Conservation (phyloP, 2,797 vertebrate genomes). For the Micrastur ruficollis region DNA sequence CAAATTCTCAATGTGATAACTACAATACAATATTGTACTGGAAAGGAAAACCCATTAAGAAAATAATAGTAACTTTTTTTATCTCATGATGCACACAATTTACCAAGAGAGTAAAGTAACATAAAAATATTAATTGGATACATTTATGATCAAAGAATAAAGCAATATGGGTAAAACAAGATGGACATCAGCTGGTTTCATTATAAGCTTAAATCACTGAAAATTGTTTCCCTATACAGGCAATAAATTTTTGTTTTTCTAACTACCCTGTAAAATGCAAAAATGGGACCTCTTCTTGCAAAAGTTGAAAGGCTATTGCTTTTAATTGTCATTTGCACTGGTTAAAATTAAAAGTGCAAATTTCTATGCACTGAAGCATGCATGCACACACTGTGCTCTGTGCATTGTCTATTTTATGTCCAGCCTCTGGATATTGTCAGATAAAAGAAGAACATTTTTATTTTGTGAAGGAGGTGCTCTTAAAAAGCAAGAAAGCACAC, state of each 20-base stretch:
- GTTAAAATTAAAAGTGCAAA: conserved; percentile 21
- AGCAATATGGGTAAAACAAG: background rate
- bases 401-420: conserved; percentile 13
- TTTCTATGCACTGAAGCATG: background rate
- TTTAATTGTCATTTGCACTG: background rate
- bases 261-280: background rate
- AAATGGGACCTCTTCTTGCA: background rate
- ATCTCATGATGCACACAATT: background rate
- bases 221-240: background rate
- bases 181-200: background rate
- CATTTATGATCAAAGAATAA: background rate
- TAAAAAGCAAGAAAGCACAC: conserved; percentile 13
- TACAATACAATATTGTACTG: background rate
- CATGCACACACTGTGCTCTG: background rate
- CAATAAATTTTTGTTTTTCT: conserved; percentile 11
- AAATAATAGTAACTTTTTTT: background rate
- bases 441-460: background rate
- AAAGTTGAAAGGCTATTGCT: background rate
- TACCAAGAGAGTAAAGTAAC: background rate
- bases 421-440: conserved; percentile 26
- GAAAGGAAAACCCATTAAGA: background rate
- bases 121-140: background rate
- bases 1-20: background rate
- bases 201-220: background rate
- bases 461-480: background rate